Base-by-base conservation (phyloP, 2,888 invertebrate species). In the Cistogaster globosa region DNA sequence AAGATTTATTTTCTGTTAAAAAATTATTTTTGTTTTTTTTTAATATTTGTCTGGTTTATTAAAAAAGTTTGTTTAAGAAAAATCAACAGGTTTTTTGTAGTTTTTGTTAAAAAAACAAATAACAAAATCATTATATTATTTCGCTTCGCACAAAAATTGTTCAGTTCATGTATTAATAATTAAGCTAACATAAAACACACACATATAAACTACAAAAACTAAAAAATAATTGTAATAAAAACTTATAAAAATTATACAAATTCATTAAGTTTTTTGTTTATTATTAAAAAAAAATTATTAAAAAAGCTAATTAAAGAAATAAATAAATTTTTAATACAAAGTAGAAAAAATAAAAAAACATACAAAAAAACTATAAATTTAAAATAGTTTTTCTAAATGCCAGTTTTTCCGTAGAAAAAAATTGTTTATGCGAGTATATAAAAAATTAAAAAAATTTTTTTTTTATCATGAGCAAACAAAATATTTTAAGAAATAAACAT, bases 311-410 rank as follows among this genome's bases (percentile, higher is more conserved):
- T 75, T n/a, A 79, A 79, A 76, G 69, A 71, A 69, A 84, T 72
- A 72, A 76, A 84, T 75, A 72, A 57, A 71, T 84, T 88, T 32
- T 85, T 83, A 88, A 86, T 86, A 77, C 87, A 84, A 84, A 83
- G 58, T 76, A 83, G 16, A 80, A 38, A 65, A 75, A 83, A 83
- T 78, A 78, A 74, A 78, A 74, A 86, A 82, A 83, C 79, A 86
- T 74, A 60, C 72, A 80, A 83, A 63, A n/a, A 76, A 80, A 80
- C 57, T 80, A 80, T 67, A 60, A 77, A 68, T 63, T 18, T 12
- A 14, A 65, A 69, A 75, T 74, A 65, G 77, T 77, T 65, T n/a
- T 77, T 67, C 36, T 48, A 68, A 79, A 79, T 62, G 53, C 51
- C 75, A 69, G 53, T 51, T 18, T 63, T 57, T 63, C 3, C 60